Evolutionary conservation across 2,113 vertebrate genomes (phyloP), one percentile per base, ranked within the genome.

Genomic region (Myrmophylax atrothorax): DNA sequence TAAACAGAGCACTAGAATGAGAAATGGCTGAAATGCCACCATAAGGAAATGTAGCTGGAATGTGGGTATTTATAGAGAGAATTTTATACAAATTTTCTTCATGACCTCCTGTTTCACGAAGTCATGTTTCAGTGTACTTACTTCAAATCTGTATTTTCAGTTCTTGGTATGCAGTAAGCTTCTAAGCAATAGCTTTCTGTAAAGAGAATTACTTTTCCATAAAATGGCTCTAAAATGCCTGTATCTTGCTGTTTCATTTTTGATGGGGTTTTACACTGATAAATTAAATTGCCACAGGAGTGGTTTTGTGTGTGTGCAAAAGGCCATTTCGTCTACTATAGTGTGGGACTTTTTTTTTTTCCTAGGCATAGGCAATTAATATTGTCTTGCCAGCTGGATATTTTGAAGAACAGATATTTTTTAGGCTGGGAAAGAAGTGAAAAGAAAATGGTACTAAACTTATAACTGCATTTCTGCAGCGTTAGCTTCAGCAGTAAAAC

Each of bases 401-500:
- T 56, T 60, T 90, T 56, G 17, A 68, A 8, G 28, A 73, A 56
- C 1, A 46, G 15, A 20, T 46, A 4, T 66, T 72, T 80, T 88
- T 77, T 33, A 63, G 13, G 19, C 15, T 60, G 12, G 15, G 11
- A 7, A 66, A 75, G 15, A 44, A 62, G 6, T 47, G 1, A 42
- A 85, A 11, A 55, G 1, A 58, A 84, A 72, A 38, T 58, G 2
- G 3, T 68, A 59, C 5, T 33, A 84, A 77, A 15, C 7, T 47
- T 66, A 26, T 14, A 42, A 69, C 23, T 72, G 5, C 17, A 72
- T 77, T 90, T 83, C 55, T 90, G 35, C 12, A 31, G 25, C 53
- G 55, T 62, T 46, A 77, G 16, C 35, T 90, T 82, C 62, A 84
- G 31, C 59, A 80, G 50, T 84, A 93, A 94, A 96, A 82, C 73